These are phyloP conservation scores for Probosciger aterrimus DNA, from an alignment of 2,113 vertebrate species.

Conservation along the genomic window DNA sequence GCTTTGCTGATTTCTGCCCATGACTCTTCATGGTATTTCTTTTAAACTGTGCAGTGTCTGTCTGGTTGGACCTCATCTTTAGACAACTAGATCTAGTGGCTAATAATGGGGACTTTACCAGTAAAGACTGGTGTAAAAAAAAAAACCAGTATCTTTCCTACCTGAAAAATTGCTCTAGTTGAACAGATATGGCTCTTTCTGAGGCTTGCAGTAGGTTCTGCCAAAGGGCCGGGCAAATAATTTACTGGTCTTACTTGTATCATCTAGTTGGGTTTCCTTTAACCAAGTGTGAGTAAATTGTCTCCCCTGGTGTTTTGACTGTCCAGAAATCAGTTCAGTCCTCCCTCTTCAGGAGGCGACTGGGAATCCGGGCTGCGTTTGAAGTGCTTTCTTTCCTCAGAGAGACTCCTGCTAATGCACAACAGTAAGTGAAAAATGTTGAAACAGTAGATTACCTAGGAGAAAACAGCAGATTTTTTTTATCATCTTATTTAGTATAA, in stretches of 20 bases:
- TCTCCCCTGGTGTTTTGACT: background rate
- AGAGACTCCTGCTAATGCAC: background rate
- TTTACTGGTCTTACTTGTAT: background rate
- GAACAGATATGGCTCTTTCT: background rate
- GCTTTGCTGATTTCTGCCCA: background rate
- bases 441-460: background rate
- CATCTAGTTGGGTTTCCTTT: background rate
- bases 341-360: conserved; percentile 86
- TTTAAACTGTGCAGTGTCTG: background rate
- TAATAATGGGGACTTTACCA: background rate
- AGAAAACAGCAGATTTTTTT: background rate
- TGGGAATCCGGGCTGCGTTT: conserved; percentile 91
- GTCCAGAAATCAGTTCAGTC: conserved; percentile 90
- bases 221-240: background rate
- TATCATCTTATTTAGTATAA: background rate
- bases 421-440: conserved; percentile 47
- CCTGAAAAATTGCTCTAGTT: background rate
- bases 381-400: conserved; percentile 80
- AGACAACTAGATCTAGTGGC: too few species aligned
- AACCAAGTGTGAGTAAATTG: background rate
- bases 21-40: background rate
- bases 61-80: background rate
- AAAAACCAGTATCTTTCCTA: background rate
- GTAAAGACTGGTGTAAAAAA: background rate
- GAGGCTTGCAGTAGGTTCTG: background rate